Base-by-base conservation (phyloP, 2,797 vertebrate genomes). In the Philypnodon macrostomus region DNA sequence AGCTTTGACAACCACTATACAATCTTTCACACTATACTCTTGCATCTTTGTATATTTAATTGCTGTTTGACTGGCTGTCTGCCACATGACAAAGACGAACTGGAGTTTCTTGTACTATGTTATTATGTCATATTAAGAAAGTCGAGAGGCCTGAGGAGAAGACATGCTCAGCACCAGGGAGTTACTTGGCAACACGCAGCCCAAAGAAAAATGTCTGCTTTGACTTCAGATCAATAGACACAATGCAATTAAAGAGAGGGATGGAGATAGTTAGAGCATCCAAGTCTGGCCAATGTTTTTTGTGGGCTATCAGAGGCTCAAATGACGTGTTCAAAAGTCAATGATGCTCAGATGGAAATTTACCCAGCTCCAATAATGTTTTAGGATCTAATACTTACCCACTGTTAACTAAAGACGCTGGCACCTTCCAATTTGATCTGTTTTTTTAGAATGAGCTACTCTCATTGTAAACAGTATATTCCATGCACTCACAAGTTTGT, bases 221-320 rank as follows among this genome's bases (percentile, higher is more conserved):
- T 53, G 58, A 60, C 35, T 41, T 50, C 12, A 68, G 56, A 65
- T 67, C 54, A 12, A 75, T 75, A 44, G 44, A 54, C 30, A 31
- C 4, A 4, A 23, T 26, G 40, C 58, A 69, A 71, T 73, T 71
- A 69, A 47, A 32, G 21, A 58, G 53, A 73, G 50, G 53, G 47
- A 54, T 50, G 55, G 29, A 27, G 58, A 53, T 42, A 12, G 30
- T 67, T 58, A 23, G 31, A 48, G 50, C 30, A 18, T 47, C n/a
- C 4, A 14, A 23, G 29, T 27, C 23, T 44, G 26, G 10, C 12
- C 14, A 44, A 15, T 21, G 44, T 5, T 21, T 33, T 19, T 15
- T 33, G 21, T n/a, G n/a, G n/a, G n/a, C n/a, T n/a, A n/a, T n/a
- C n/a, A n/a, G n/a, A 35, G 34, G 9, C 58, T 56, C 13, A 30